Base-by-base conservation (phyloP, 35 echinoderm and acorn worm genomes). In the Anneissia japonica region DNA sequence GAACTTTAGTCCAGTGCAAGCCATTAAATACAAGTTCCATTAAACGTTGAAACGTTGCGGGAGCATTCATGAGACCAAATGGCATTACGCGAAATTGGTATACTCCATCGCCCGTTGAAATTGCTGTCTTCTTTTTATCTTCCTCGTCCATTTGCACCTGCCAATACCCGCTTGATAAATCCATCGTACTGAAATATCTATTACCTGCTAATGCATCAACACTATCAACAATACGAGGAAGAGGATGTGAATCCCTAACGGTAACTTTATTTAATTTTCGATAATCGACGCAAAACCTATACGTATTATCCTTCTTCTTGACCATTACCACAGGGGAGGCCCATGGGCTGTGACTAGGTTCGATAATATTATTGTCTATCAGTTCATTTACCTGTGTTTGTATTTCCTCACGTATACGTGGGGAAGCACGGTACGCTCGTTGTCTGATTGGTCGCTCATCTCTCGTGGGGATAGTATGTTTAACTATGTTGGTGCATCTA, bases 341-440 rank as follows among this genome's bases (percentile, higher is more conserved):
- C 89, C 89, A 91, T 0, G 89, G 89, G 38, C 89, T 91, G 23
- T 85, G 16, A 45, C 84, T 91, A 36, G 76, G 30, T 73, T 90
- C 83, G 0, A 90, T 90, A 0, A 90, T 81, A 39, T 75, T 76
- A 30, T 39, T 74, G 26, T 81, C 30, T 31, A 91, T 38, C 23
- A 91, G 83, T 0, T 86, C 79, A n/a, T 91, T 77, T 0, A 86
- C 38, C 37, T 86, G 83, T 38, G 76, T 36, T 14, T 91, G 73
- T 19, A 91, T 79, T 81, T 86, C 77, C 1, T 46, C 41, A 21
- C 81, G 73, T 29, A 81, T 56, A 31, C 23, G 31, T 72, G 83
- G 83, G 2, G 74, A 43, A 26, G 90, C 86, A 30, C 72, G 74
- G 56, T 86, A 86, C 21, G 84, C 82, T 56, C 82, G 0, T 38